Base-by-base conservation (phyloP, 2,888 invertebrate species). In the Mellilla xanthometata region DNA sequence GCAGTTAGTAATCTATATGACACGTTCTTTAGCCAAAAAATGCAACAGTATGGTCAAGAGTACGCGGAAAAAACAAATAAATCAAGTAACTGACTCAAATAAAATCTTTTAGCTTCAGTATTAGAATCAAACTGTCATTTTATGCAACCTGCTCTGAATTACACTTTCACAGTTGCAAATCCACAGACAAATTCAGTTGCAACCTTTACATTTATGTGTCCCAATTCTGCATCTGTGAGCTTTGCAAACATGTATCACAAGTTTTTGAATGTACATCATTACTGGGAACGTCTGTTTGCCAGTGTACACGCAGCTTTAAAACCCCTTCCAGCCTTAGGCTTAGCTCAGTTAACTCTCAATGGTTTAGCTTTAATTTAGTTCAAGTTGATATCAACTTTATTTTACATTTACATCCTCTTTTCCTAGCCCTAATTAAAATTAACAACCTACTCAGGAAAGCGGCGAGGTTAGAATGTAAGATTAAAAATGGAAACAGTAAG, bases 311-410 rank as follows among this genome's bases (percentile, higher is more conserved):
- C 36, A 6, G 43, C 52, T 31, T 52, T 58, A 51, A 49, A 43
- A 38, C 42, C 39, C 41, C 12, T 38, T 49, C 54, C 58, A 52
- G 65, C 69, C 72, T 72, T 71, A 73, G 65, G 70, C 72, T 72
- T 71, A 73, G 65, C 68, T 69, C 60, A 74, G 73, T 72, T 74
- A 71, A 70, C 68, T 75, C 65, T 62, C 64, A 58, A 63, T 65
- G 66, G 72, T 62, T 70, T 65, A 74, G 72, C 67, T 76, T 74
- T 75, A 76, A 77, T 74, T 73, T 71, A 66, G 70, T 70, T 70
- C 60, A 65, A 67, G 70, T 68, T 59, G 60, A 69, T 70, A 75
- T 76, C 66, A 66, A 69, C 61, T 67, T 68, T 69, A 66, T 71
- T 70, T 77, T 74, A 73, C 49, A 70, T 75, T 73, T 68, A 59